phyloP scores from a whole-genome alignment of 1,140 invertebrate species.

The Caenorhabditis brenneri region DNA sequence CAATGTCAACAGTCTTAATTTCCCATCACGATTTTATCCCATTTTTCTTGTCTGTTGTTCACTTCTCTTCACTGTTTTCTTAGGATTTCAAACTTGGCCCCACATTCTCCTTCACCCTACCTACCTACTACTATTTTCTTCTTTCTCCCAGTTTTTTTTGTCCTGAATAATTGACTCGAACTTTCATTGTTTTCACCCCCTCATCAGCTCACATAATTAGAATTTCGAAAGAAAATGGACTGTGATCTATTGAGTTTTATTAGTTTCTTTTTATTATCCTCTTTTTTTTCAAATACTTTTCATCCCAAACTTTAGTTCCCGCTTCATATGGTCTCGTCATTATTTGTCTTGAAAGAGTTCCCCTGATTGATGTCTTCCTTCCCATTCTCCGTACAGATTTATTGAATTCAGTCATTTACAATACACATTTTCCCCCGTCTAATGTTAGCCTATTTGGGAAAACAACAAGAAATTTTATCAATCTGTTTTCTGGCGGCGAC shows the following conservation, averaged over 20 bases:
- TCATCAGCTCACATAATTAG: background rate
- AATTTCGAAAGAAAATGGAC: slow-evolving; percentile 1
- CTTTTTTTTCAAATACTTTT: background rate
- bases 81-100: slow-evolving; percentile 30
- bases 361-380: background rate
- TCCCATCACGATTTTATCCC: background rate
- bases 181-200: background rate
- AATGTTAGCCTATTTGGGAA: too few species aligned
- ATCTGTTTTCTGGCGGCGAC: background rate
- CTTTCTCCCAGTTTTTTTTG: background rate
- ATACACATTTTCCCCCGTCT: background rate
- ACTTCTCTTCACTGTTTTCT: background rate
- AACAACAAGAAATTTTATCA: background rate
- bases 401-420: background rate
- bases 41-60: background rate
- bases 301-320: slow-evolving; percentile 29
- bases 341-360: too few species aligned
- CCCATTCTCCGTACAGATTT: background rate
- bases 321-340: slow-evolving; percentile 1
- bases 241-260: slow-evolving; percentile 19
- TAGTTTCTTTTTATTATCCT: background rate
- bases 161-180: background rate
- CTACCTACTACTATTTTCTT: background rate
- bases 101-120: background rate
- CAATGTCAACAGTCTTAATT: slow-evolving; percentile 46